A percentile compares a stretch with the other conserved stretches of the same genome.
phyloP scores from a whole-genome alignment of 2,113 vertebrate species.

The Heterocephalus glaber region DNA sequence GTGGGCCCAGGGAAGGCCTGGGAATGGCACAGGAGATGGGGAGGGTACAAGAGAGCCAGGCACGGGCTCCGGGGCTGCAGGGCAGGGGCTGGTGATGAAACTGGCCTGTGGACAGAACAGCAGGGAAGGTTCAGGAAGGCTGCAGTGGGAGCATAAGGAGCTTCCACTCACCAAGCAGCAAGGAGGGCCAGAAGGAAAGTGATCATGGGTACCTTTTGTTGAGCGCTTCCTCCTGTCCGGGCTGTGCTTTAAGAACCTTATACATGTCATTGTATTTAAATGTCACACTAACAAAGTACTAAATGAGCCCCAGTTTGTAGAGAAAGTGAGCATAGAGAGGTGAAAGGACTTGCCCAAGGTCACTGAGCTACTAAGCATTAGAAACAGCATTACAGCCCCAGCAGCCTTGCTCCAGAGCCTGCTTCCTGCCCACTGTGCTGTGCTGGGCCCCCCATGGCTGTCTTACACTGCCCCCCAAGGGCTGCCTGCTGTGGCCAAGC shows the following conservation, averaged over 20 bases:
- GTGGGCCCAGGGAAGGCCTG: background rate
- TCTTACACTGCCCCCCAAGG: background rate
- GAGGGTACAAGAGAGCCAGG: background rate
- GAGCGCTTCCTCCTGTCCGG: background rate
- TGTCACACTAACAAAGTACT: background rate
- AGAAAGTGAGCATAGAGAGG: background rate
- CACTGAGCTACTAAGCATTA: background rate
- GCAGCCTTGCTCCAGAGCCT: background rate
- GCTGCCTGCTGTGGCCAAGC: background rate
- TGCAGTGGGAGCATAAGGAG: rapidly evolving
- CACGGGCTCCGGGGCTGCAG: background rate
- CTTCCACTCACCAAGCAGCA: background rate
- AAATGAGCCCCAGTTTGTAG: background rate
- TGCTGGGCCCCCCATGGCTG: background rate
- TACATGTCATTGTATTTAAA: background rate
- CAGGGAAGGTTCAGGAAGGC: background rate
- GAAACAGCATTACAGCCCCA: background rate
- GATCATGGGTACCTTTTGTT: no score
- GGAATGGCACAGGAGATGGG: background rate
- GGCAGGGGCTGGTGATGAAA: background rate
- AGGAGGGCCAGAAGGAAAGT: no score
- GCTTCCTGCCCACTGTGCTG: background rate
- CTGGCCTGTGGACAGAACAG: background rate
- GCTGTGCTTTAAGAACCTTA: background rate
- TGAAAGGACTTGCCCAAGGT: background rate